These are phyloP conservation scores for Malacosoma neustria DNA, from an alignment of 2,888 invertebrate species.

Conservation along the genomic window DNA sequence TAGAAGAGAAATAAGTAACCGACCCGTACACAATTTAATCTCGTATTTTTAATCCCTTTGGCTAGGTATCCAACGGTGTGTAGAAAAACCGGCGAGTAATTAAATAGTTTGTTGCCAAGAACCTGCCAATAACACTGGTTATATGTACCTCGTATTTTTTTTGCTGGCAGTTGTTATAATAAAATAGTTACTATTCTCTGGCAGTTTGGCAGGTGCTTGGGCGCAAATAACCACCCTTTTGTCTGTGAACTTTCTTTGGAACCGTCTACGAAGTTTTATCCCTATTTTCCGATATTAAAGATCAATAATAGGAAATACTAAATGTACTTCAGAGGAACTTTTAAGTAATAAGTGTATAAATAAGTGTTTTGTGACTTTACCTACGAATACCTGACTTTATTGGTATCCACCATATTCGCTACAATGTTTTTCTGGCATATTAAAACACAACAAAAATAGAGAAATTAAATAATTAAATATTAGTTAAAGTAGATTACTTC, in stretches of 20 bases:
- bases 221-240: background rate
- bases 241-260: background rate
- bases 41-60: conserved; percentile 11
- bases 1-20: too few relatives aligned
- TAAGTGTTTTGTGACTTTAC: too few relatives aligned
- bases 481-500: too few relatives aligned
- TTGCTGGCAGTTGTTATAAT: background rate
- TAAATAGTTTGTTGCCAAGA: conserved; percentile 48
- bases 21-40: background rate
- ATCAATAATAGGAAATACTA: background rate
- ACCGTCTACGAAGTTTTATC: background rate
- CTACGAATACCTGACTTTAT: too few relatives aligned
- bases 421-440: too few relatives aligned
- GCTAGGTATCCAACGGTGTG: conserved; percentile 15
- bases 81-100: conserved; percentile 41
- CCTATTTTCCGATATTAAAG: background rate
- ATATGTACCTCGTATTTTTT: background rate
- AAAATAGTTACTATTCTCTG: background rate
- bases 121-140: conserved; percentile 35
- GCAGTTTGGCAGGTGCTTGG: background rate
- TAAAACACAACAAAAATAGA: too few relatives aligned
- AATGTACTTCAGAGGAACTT: too few relatives aligned
- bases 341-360: too few relatives aligned
- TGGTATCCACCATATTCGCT: too few relatives aligned
- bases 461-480: too few relatives aligned